These are phyloP conservation scores for Laterallus jamaicensis DNA, from an alignment of 2,113 vertebrate genomes.

Conservation along the genomic window DNA sequence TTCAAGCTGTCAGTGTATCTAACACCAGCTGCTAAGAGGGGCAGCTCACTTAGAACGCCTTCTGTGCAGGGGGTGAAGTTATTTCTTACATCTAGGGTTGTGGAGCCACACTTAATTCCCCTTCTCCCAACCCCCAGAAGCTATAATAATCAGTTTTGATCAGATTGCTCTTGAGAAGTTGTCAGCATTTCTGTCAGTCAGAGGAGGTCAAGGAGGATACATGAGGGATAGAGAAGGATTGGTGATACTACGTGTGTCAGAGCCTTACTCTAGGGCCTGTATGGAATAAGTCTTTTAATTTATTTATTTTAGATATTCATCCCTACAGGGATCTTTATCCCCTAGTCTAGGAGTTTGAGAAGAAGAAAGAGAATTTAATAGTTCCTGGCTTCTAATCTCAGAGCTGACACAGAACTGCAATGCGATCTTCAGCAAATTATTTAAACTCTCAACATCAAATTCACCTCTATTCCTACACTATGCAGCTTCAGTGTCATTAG, in stretches of 20 bases:
- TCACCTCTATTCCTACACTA: not conserved
- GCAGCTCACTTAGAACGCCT: not conserved
- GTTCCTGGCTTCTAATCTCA: slow-evolving; percentile 3
- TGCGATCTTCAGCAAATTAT: not conserved
- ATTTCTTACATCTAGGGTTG: not conserved
- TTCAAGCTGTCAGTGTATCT: not conserved
- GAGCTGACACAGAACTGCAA: not conserved
- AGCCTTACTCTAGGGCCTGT: not conserved
- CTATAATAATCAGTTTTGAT: not conserved
- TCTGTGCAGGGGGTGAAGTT: not conserved
- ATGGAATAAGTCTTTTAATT: not conserved
- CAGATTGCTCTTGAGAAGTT: slow-evolving; percentile 7
- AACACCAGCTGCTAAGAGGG: not conserved
- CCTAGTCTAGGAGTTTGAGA: not conserved
- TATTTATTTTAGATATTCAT: not conserved
- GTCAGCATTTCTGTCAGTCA: not conserved
- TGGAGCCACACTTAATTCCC: not conserved
- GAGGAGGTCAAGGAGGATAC: not conserved
- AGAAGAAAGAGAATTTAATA: not conserved
- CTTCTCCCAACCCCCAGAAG: not conserved
- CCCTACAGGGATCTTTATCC: not conserved
- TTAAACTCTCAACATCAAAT: not conserved
- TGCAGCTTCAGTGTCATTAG: not conserved
- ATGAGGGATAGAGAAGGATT: not conserved
- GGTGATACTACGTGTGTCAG: not conserved